phyloP scores from a whole-genome alignment of 2,888 invertebrate species.

The Leucophenga montana region DNA sequence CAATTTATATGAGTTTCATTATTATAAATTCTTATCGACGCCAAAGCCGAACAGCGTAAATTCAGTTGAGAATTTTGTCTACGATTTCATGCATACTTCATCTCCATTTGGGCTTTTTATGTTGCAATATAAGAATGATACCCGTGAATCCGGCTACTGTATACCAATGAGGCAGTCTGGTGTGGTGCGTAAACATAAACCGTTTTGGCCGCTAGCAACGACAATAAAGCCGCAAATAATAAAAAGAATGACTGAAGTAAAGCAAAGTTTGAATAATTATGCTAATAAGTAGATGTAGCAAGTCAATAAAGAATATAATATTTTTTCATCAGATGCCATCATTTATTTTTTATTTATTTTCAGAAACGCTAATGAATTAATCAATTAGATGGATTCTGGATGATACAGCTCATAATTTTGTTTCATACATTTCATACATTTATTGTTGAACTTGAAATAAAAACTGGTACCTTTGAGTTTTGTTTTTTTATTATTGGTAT shows the following conservation, averaged over 20 bases:
- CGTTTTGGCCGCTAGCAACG: slow-evolving; percentile 30
- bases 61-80: slow-evolving; percentile 44
- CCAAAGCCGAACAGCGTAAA: slow-evolving; percentile 28
- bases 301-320: no score
- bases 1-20: slow-evolving; percentile 44
- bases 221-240: slow-evolving; percentile 43
- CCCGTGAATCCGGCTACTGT: slow-evolving; percentile 45
- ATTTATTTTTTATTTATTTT: no score
- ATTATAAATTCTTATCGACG: slow-evolving; percentile 25
- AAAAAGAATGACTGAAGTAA: slow-evolving; percentile 42
- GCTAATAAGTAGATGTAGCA: no score
- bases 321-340: no score
- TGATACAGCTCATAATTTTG: no score
- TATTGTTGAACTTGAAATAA: no score
- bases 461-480: no score
- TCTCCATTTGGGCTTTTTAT: slow-evolving; percentile 42
- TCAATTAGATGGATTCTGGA: no score
- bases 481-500: no score
- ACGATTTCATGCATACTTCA: slow-evolving; percentile 41
- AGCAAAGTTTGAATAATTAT: not conserved
- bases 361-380: no score
- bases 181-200: not conserved
- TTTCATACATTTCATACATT: no score
- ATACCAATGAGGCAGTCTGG: slow-evolving; percentile 6
- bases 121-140: slow-evolving; percentile 41